Evolutionary conservation across 35 echinoderm and acorn worm genomes (phyloP).

Genomic region (Eucidaris tribuloides): DNA sequence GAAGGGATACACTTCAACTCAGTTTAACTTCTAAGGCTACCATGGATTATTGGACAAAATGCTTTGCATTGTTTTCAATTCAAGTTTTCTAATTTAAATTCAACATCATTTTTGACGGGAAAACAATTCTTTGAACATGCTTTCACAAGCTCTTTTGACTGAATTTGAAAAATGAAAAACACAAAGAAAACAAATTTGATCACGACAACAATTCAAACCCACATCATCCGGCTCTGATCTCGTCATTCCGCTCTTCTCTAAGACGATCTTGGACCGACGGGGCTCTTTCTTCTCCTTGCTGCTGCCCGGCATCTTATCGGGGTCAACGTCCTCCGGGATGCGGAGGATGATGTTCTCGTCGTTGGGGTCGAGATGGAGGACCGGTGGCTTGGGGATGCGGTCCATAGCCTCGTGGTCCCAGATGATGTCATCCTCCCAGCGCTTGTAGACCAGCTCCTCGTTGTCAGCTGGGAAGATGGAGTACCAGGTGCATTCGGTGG

Average conservation of each 20-base stretch:
- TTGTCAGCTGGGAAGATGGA: conserved; percentile 96
- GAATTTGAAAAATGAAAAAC: no score
- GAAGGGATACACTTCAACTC: no score
- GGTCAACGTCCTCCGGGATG: conserved; percentile 89
- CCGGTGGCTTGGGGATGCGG: conserved; percentile 52
- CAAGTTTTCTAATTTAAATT: no score
- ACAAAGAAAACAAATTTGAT: no score
- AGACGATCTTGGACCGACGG: conserved; percentile 72
- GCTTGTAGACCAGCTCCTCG: conserved; percentile 83
- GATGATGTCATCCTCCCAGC: conserved; percentile 95
- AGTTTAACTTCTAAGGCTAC: no score
- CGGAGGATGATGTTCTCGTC: conserved; percentile 95
- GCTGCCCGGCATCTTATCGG: conserved; percentile 47
- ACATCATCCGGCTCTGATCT: conserved; percentile 76
- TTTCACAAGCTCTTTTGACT: no score
- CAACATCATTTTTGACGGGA: no score
- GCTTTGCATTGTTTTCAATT: no score
- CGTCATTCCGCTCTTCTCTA: conserved; percentile 94
- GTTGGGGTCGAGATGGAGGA: conserved; percentile 81
- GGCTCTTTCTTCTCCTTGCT: conserved; percentile 98
- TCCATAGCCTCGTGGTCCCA: conserved; percentile 99
- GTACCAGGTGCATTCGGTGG: conserved; percentile 35
- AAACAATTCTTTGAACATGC: no score
- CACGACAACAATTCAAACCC: no score
- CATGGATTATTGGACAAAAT: no score